Evolutionary conservation across 2,113 vertebrate genomes (phyloP).

Genomic region (Mus spicilegus): DNA sequence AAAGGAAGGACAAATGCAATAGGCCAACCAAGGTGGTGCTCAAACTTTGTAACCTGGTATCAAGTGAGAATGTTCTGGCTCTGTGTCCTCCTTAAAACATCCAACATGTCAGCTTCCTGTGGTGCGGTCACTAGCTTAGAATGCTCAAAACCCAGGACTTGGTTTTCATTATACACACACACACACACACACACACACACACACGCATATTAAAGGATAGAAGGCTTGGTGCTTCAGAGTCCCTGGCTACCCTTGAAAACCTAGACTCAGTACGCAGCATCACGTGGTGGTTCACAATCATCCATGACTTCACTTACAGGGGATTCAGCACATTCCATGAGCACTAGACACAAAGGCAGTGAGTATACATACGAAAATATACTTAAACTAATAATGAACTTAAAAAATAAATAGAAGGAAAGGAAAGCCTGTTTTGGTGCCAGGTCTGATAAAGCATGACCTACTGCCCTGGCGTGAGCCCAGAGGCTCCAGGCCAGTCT

Average conservation of each 20-base stretch:
- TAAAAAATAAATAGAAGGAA: background rate
- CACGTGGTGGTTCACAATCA: background rate
- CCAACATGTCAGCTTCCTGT: background rate
- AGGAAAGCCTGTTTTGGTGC: background rate
- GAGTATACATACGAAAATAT: background rate
- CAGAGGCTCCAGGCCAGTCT: background rate
- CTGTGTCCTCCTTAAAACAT: background rate
- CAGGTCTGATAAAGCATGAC: background rate
- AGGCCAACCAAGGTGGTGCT: background rate
- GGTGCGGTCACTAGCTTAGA: background rate
- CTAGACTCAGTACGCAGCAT: background rate
- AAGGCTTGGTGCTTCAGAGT: background rate
- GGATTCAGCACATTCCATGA: background rate
- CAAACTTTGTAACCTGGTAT: background rate
- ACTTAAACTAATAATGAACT: background rate
- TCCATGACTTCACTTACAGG: no score
- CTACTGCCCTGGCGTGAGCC: background rate
- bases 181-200: background rate
- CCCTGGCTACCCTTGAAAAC: background rate
- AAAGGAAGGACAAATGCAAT: slow-evolving; percentile 6
- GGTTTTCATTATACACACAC: no score
- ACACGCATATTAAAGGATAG: background rate
- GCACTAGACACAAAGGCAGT: background rate
- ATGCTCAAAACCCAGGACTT: background rate
- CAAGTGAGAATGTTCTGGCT: background rate